Base-by-base conservation (phyloP, 2,888 invertebrate genomes). In the Cosmopolites sordidus region DNA sequence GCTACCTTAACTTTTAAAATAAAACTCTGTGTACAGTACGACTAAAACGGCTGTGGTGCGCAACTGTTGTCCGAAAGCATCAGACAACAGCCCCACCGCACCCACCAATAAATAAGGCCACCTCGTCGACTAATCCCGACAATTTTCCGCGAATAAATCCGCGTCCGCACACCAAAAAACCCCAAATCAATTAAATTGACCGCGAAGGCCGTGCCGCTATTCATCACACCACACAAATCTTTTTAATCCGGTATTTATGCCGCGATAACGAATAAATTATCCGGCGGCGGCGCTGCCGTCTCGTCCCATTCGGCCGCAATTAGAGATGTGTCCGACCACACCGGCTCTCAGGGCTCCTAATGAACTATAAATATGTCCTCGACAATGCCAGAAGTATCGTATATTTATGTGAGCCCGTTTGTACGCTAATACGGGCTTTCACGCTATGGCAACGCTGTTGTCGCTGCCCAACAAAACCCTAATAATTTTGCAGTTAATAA, bases 211-310 rank as follows among this genome's bases (percentile, higher is more conserved):
- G 51, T 55, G 55, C 52, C 53, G 59, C 67, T 66, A 72, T 73
- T 71, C 71, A 73, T 72, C 72, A 71, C 69, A 72, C 72, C 70
- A 70, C 71, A 72, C 72, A 72, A 73, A 73, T 73, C 73, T 71
- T 69, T 67, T 71, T 73, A 73, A 73, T 73, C 73, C 72, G 68
- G 69, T 73, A 73, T 73, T 73, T 73, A 73, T 73, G 69, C 67
- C 70, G 67, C 71, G 71, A 73, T 73, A 73, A 73, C 73, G 72
- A 72, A 73, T 73, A 73, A 73, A 73, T 73, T 73, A 72, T 73
- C 73, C 72, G 72, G 49, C 50, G 41, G 29, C 50, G 41, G 29
- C 47, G 45, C 16, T 15, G 48, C 56, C 48, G 45, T 46, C 41
- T 17, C 50, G 47, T 54, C 54, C 45, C 46, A 72, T 73, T 71